A percentile compares a stretch with the other conserved stretches of the same genome.
These are phyloP conservation scores for Saccostrea glomerata DNA, from an alignment of 1,140 invertebrate species.

Conservation along the genomic window DNA sequence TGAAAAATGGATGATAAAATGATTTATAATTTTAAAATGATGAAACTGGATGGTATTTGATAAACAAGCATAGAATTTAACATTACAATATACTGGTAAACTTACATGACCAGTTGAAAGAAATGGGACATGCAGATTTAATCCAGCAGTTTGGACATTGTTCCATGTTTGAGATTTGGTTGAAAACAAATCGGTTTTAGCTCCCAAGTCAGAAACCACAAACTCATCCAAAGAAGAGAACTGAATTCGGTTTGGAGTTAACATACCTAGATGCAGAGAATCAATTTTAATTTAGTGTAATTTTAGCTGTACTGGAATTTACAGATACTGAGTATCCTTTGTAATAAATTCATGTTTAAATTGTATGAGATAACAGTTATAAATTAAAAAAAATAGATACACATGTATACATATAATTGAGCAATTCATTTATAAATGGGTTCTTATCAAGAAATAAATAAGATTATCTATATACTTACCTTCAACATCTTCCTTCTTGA, in stretches of 20 bases:
- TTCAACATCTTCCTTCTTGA: neutral
- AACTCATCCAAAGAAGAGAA: constrained; percentile 46
- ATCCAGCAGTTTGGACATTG: constrained; percentile 37
- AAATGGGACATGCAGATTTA: constrained; percentile 39
- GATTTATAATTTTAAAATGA: too few species aligned
- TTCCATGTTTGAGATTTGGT: constrained; percentile 35
- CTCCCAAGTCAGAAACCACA: constrained; percentile 6
- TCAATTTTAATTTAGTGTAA: too few species aligned
- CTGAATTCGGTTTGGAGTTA: constrained; percentile 31
- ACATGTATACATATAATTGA: too few species aligned
- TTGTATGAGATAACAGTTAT: too few species aligned
- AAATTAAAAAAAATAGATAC: neutral
- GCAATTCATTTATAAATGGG: neutral
- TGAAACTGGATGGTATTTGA: too few species aligned
- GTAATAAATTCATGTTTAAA: too few species aligned
- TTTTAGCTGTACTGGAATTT: too few species aligned
- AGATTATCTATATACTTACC: neutral
- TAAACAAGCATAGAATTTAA: too few species aligned
- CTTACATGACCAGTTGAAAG: neutral
- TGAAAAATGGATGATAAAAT: too few species aligned
- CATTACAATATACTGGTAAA: neutral
- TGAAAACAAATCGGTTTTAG: constrained; percentile 41
- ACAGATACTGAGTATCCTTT: too few species aligned
- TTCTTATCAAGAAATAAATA: too few species aligned
- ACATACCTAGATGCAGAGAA: constrained; percentile 26